Conservation (phyloP, 2,797 vertebrate genomes). For the Sylvia borin region DNA sequence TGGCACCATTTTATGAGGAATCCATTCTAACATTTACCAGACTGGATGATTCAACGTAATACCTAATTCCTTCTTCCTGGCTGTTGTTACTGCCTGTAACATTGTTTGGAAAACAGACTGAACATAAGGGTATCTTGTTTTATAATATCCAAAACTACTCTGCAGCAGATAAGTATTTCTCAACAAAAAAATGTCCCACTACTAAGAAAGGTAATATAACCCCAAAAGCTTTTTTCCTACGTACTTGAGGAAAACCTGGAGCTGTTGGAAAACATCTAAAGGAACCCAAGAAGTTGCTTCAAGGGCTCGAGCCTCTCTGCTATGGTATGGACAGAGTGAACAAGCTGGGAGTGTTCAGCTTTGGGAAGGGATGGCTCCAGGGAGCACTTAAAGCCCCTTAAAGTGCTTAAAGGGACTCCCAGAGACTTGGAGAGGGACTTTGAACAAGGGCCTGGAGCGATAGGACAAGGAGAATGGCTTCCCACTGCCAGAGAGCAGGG, state of each 20-base stretch:
- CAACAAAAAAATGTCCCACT: background rate
- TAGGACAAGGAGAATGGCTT: background rate
- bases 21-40: background rate
- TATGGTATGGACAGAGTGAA: background rate
- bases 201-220: background rate
- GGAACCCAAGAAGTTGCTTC: background rate
- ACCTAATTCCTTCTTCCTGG: background rate
- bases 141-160: background rate
- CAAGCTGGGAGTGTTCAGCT: background rate
- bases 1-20: background rate
- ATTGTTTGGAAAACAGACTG: background rate
- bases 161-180: background rate
- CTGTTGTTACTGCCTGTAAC: background rate
- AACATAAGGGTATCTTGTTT: background rate
- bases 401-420: background rate
- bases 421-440: background rate
- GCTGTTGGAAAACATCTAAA: background rate
- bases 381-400: background rate
- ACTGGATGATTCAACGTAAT: background rate
- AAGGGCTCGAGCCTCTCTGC: background rate
- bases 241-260: background rate
- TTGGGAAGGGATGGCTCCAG: background rate
- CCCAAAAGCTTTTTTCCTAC: background rate
- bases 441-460: background rate
- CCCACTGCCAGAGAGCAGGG: background rate